Conservation (phyloP, 1,140 invertebrate genomes). For the Gryon sp. region DNA sequence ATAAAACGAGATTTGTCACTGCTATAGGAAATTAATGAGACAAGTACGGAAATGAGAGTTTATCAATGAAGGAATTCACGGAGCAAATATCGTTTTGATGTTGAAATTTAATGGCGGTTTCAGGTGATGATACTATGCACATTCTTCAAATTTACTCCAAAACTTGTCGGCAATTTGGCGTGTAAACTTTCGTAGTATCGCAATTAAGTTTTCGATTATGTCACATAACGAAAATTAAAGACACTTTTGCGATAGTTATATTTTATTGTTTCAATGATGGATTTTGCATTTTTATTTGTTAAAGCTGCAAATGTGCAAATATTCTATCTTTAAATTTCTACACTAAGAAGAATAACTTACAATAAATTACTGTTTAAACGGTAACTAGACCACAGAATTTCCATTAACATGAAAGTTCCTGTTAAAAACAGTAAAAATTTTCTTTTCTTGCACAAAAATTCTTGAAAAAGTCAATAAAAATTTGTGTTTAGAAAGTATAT, state of each 20-base stretch:
- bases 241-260: neutral
- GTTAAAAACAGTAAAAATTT: no score
- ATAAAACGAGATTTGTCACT: no score
- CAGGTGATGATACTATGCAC: constrained; percentile 4
- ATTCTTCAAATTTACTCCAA: constrained; percentile 9
- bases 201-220: neutral
- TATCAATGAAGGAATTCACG: constrained; percentile 26
- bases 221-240: neutral
- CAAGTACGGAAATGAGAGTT: constrained; percentile 17
- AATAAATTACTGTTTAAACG: no score
- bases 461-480: no score
- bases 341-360: no score
- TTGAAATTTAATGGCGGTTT: constrained; percentile 1
- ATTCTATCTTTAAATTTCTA: no score
- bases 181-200: neutral
- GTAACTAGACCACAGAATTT: no score
- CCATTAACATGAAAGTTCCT: no score
- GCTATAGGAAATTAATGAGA: constrained; percentile 18
- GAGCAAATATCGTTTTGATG: constrained; percentile 22
- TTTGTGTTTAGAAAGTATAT: no score
- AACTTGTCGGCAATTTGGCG: neutral
- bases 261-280: no score
- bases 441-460: no score
- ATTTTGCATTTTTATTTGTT: neutral
- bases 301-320: no score